Evolutionary conservation across 2,888 invertebrate genomes (phyloP).

Genomic region (Drosophila testacea): DNA sequence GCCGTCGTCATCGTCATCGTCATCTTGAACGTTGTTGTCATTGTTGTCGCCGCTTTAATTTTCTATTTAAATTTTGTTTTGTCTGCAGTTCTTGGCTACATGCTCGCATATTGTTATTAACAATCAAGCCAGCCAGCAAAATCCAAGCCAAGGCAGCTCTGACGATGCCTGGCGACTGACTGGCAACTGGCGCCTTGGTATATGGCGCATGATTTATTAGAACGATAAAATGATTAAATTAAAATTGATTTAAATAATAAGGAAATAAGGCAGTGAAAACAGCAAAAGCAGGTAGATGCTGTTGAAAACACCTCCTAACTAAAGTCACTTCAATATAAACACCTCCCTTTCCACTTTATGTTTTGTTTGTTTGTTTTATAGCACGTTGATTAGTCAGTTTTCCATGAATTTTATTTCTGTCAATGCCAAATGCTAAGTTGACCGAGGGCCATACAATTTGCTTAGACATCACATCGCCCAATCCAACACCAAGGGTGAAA

Average conservation of each 20-base stretch:
- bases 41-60: slow-evolving; percentile 60
- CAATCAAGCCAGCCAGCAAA: slow-evolving; percentile 50
- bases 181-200: slow-evolving; percentile 33
- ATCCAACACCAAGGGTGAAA: slow-evolving; percentile 44
- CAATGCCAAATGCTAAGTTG: slow-evolving; percentile 41
- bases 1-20: slow-evolving; percentile 13
- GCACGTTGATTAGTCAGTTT: slow-evolving; percentile 45
- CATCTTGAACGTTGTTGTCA: slow-evolving; percentile 28
- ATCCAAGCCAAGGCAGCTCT: slow-evolving; percentile 16
- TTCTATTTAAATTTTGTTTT: slow-evolving; percentile 80
- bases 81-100: slow-evolving; percentile 49
- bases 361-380: slow-evolving; percentile 16
- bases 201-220: slow-evolving; percentile 73
- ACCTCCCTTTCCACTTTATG: background rate
- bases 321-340: slow-evolving; percentile 24
- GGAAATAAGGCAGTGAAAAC: slow-evolving; percentile 14
- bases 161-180: slow-evolving; percentile 9
- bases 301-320: slow-evolving; percentile 29
- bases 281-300: slow-evolving; percentile 22
- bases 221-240: slow-evolving; percentile 80
- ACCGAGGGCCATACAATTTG: slow-evolving; percentile 28
- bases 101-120: slow-evolving; percentile 69
- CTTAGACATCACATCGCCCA: slow-evolving; percentile 10
- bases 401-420: slow-evolving; percentile 45
- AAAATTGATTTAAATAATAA: slow-evolving; percentile 77